A percentile compares a stretch with the other conserved stretches of the same genome.
These are phyloP conservation scores for Threskiornis aethiopicus DNA, from an alignment of 2,797 vertebrate genomes.

Conservation along the genomic window DNA sequence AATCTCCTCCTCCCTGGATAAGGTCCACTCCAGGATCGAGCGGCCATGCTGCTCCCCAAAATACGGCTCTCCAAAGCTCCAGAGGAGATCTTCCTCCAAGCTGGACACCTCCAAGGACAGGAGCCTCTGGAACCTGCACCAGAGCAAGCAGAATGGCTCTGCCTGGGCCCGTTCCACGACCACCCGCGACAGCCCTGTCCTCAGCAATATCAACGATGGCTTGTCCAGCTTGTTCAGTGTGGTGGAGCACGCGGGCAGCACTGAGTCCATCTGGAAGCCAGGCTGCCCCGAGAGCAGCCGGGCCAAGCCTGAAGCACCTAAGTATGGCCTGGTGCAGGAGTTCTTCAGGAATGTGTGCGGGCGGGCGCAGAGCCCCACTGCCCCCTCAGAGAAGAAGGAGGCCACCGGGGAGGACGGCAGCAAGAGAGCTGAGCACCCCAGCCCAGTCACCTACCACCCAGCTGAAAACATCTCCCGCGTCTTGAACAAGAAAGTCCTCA, in stretches of 20 bases:
- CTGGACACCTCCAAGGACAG: constrained; percentile 89
- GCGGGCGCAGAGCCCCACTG: constrained; percentile 80
- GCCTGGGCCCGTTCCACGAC: constrained; percentile 99
- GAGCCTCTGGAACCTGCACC: constrained; percentile 93
- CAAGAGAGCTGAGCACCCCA: constrained; percentile 75
- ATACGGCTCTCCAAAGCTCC: constrained; percentile 94
- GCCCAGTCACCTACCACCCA: constrained; percentile 66
- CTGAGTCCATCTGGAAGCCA: constrained; percentile 89
- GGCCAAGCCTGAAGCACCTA: constrained; percentile 81
- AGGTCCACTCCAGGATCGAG: constrained; percentile 93
- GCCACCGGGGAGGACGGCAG: constrained; percentile 72
- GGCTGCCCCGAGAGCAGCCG: constrained; percentile 81
- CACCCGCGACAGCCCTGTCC: constrained; percentile 94
- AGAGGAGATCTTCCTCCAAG: constrained; percentile 92
- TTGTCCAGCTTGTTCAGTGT: constrained; percentile 97
- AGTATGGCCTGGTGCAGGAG: constrained; percentile 91
- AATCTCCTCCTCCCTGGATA: constrained; percentile 95
- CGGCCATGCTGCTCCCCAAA: constrained; percentile 96
- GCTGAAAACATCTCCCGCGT: constrained; percentile 84
- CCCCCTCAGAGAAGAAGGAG: constrained; percentile 58
- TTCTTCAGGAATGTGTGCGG: constrained; percentile 91
- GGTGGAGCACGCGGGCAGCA: constrained; percentile 92
- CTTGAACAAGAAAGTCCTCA: constrained; percentile 90
- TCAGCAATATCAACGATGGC: constrained; percentile 92
- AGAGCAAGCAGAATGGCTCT: constrained; percentile 89